Conservation (phyloP, 2,797 vertebrate genomes). For the Cephalopachus bancanus region DNA sequence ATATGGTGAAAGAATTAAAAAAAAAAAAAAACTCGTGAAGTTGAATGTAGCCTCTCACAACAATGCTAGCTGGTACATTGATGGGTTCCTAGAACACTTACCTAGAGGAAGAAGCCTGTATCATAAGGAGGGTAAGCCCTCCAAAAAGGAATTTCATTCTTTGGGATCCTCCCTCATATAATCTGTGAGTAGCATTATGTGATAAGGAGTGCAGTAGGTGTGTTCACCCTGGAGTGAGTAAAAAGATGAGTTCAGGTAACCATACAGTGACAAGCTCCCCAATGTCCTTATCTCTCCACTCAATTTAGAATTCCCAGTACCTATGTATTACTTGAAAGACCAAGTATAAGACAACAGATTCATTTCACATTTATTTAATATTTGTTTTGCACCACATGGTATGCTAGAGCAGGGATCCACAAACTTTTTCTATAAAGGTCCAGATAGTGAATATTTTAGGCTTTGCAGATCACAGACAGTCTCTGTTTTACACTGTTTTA, state of each 20-base stretch:
- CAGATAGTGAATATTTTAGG: background rate
- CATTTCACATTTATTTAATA: background rate
- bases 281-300: background rate
- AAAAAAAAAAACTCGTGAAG: no score
- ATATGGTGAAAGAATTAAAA: no score
- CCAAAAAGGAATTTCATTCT: no score
- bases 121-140: no score
- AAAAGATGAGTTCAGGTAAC: background rate
- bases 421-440: background rate
- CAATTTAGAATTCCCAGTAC: background rate
- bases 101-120: no score
- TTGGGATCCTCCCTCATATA: no score
- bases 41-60: no score
- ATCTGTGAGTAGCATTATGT: background rate
- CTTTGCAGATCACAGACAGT: background rate
- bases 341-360: background rate
- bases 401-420: background rate
- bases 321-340: background rate
- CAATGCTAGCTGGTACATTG: no score
- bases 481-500: background rate
- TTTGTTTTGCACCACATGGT: background rate
- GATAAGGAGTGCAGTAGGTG: accelerated
- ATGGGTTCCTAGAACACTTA: no score
- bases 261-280: background rate
- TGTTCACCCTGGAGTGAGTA: background rate